These are phyloP conservation scores for Ictalurus furcatus DNA, from an alignment of 2,113 vertebrate genomes.

Conservation along the genomic window DNA sequence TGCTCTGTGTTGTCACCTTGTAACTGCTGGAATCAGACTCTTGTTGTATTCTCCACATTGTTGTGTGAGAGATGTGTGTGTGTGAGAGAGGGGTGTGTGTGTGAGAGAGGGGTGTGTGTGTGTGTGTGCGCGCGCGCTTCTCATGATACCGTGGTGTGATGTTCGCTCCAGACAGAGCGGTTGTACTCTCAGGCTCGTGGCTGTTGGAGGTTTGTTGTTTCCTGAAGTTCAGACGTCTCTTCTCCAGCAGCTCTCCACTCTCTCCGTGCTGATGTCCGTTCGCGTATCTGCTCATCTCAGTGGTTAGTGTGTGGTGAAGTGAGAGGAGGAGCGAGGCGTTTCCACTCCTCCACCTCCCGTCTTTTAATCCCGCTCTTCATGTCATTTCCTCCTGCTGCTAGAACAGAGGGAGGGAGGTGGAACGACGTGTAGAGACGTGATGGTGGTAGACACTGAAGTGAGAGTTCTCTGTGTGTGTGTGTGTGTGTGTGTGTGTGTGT, in stretches of 20 bases:
- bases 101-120: too few relatives aligned
- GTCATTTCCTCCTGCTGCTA: conserved; percentile 14
- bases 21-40: too few relatives aligned
- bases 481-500: background rate
- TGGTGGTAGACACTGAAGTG: conserved; percentile 9
- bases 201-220: background rate
- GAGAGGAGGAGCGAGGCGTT: background rate
- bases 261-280: background rate
- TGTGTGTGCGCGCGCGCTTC: too few relatives aligned
- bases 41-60: too few relatives aligned
- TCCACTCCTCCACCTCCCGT: background rate
- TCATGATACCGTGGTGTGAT: too few relatives aligned
- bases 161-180: too few relatives aligned
- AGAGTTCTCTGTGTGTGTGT: background rate
- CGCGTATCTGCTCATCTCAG: background rate
- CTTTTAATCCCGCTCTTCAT: background rate
- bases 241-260: background rate
- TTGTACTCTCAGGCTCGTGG: background rate
- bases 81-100: too few relatives aligned
- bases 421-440: background rate
- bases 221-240: background rate
- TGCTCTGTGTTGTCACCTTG: too few relatives aligned
- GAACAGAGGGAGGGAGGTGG: background rate
- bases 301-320: background rate
- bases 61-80: too few relatives aligned